Base-by-base conservation (phyloP, 2,888 invertebrate genomes). In the Chymomyza caudatula region DNA sequence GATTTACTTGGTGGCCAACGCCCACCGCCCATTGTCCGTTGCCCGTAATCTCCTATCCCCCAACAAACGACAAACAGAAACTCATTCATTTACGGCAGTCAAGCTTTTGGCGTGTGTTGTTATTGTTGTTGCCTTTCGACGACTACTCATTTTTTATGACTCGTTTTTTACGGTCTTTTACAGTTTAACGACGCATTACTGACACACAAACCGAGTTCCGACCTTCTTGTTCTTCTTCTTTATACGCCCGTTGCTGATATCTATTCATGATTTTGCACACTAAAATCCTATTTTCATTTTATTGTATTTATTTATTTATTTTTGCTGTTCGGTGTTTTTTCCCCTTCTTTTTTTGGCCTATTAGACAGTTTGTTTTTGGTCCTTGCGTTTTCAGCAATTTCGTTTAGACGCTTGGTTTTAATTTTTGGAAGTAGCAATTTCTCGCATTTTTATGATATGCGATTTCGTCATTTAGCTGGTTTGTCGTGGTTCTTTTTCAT, bases 171-270 rank as follows among this genome's bases (percentile, higher is more conserved):
- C 85, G 85, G 82, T 73, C 85, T 74, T 86, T 83, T 82, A 78
- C 87, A 85, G 85, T 85, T 83, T 83, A 86, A 83, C 82, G 82
- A 83, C 85, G 75, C 79, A 86, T 86, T 82, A 85, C 86, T 86
- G 82, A 73, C 74, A 85, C 76, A 86, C 84, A 73, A 79, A 79
- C 74, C 17, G 67, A 60, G 66, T 60, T 37, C 11, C 11, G 59
- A 67, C 54, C 64, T 20, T 20, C 22, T 6, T 6, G 20, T 6
- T 60, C 64, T 20, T 20, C 22, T 6, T 6, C 51, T 6, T 60
- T 11, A 37, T 37, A 11, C 44, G 15, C 3, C 44, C 15, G 44
- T 4, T 15, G 13, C 44, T 47, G 60, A 72, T 84, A 86, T 86
- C 82, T 85, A 82, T 82, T 86, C 85, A 84, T 80, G 86, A 85